Evolutionary conservation across 2,797 vertebrate species (phyloP).

Genomic region (Otus scops): DNA sequence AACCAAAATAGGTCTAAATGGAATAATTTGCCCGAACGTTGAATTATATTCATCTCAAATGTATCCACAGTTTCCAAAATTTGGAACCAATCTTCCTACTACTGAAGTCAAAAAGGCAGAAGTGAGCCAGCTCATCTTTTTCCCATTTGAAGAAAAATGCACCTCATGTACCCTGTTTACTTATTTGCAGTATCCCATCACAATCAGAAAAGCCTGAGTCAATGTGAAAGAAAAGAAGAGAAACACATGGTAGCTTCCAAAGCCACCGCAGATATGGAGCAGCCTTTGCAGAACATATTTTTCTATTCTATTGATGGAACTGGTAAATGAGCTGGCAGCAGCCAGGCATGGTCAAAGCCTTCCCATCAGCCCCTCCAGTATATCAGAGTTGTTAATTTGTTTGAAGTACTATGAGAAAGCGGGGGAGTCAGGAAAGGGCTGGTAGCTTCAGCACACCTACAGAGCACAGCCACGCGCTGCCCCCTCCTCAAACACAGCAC

Average conservation of each 20-base stretch:
- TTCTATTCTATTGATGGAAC: background rate
- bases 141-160: background rate
- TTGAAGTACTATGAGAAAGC: background rate
- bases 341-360: background rate
- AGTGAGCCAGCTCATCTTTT: background rate
- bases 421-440: background rate
- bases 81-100: slow-evolving; percentile 10
- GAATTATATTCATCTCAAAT: slow-evolving; percentile 14
- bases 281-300: background rate
- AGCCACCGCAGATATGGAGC: rapidly evolving
- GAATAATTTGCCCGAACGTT: background rate
- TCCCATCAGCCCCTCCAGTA: background rate
- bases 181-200: background rate
- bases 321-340: background rate
- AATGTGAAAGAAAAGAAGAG: background rate
- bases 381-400: background rate
- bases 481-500: background rate
- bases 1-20: slow-evolving; percentile 23
- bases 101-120: background rate
- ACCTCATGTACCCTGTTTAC: background rate
- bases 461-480: background rate
- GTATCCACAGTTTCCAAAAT: background rate
- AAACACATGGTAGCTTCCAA: background rate
- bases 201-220: background rate
- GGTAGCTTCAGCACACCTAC: background rate